Evolutionary conservation across 2,888 invertebrate genomes (phyloP).

Genomic region (Apocheima hispidaria): DNA sequence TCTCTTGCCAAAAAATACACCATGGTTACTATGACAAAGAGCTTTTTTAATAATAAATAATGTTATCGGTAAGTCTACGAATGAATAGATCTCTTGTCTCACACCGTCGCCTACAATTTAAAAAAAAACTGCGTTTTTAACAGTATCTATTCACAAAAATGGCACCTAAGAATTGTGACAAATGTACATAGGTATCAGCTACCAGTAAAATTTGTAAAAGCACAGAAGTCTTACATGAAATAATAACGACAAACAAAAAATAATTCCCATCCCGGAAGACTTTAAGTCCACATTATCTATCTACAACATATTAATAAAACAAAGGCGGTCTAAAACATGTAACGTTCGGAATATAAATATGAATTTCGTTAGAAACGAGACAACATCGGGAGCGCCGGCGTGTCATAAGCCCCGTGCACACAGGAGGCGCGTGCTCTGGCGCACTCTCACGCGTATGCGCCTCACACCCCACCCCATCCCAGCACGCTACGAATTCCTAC

Average conservation of each 20-base stretch:
- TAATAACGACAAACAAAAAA: conserved; percentile 26
- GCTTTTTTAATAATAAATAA: too few relatives aligned
- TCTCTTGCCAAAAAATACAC: too few relatives aligned
- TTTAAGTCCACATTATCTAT: conserved; percentile 40
- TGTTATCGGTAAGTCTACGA: too few relatives aligned
- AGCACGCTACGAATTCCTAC: conserved; percentile 60
- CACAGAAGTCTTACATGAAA: conserved; percentile 15
- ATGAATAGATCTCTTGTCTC: too few relatives aligned
- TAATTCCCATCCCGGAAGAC: conserved; percentile 40
- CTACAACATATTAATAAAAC: conserved; percentile 40
- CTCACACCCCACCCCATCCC: conserved; percentile 31
- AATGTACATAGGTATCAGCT: conserved; percentile 2
- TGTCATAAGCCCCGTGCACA: conserved; percentile 4
- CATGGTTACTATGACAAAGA: too few relatives aligned
- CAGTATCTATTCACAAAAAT: conserved; percentile 13
- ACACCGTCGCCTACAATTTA: too few relatives aligned
- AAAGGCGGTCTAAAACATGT: conserved; percentile 42
- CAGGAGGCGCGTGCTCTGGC: conserved; percentile 48
- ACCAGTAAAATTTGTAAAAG: conserved; percentile 19
- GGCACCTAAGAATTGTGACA: conserved; percentile 8
- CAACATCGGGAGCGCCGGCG: conserved; percentile 44
- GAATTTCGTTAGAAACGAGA: conserved; percentile 46
- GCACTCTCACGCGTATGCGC: conserved; percentile 47
- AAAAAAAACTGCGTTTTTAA: neutral
- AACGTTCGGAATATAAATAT: conserved; percentile 44